Evolutionary conservation across 2,888 invertebrate genomes (phyloP).

Genomic region (Lepidochitona cinerea): DNA sequence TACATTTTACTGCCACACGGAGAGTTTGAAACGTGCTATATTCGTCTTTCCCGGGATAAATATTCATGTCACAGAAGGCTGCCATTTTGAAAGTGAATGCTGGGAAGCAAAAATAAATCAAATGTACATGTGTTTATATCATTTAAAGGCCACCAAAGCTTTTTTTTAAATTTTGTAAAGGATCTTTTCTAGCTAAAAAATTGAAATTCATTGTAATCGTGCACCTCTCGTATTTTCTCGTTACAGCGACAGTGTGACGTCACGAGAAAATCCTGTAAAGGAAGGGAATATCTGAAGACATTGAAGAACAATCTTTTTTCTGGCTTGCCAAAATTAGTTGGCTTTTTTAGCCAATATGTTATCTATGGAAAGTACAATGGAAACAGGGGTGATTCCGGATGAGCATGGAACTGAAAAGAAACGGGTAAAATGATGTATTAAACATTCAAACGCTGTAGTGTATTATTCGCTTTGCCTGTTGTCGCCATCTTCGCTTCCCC

Average conservation of each 20-base stretch:
- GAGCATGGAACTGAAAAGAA: slow-evolving; percentile 60
- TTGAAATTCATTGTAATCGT: too few relatives aligned
- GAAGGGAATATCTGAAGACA: not conserved
- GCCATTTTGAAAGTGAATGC: too few relatives aligned
- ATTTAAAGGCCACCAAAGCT: too few relatives aligned
- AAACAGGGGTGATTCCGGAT: slow-evolving; percentile 55
- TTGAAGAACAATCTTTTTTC: not conserved
- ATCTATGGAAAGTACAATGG: slow-evolving; percentile 64
- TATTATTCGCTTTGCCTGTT: not conserved
- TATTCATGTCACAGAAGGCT: slow-evolving; percentile 47
- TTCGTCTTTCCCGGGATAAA: slow-evolving; percentile 29
- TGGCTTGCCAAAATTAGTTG: not conserved
- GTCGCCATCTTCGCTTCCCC: not conserved
- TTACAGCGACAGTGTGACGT: slow-evolving; percentile 11
- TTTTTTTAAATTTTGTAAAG: not conserved
- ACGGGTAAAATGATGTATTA: slow-evolving; percentile 44
- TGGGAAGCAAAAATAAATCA: too few relatives aligned
- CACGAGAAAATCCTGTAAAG: slow-evolving; percentile 6
- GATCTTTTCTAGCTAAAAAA: not conserved
- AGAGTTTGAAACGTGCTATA: slow-evolving; percentile 28
- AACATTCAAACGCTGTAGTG: not conserved
- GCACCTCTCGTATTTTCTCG: too few relatives aligned
- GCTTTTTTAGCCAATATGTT: slow-evolving; percentile 41
- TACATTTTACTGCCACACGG: slow-evolving; percentile 34
- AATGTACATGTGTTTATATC: too few relatives aligned